Percentiles rank a stretch among this genome's conserved stretches.
phyloP scores from a whole-genome alignment of 2,888 invertebrate species.

The Melanargia galathea region DNA sequence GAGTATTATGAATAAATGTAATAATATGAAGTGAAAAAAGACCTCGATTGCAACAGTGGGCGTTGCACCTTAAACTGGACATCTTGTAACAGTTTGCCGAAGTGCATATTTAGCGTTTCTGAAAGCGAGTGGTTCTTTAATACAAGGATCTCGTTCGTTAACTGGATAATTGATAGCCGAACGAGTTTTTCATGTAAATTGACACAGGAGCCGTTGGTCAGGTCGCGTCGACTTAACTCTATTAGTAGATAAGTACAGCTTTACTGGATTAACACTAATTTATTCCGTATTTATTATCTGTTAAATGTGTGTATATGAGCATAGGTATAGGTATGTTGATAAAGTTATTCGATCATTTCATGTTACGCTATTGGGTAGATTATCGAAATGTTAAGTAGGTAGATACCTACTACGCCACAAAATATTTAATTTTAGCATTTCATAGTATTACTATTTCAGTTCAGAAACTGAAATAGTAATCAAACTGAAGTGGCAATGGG shows the following conservation, averaged over 20 bases:
- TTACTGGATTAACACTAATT: constrained; percentile 36
- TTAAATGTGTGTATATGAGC: constrained; percentile 31
- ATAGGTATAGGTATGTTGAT: constrained; percentile 24
- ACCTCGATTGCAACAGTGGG: no score
- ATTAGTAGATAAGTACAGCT: constrained; percentile 32
- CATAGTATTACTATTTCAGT: no score
- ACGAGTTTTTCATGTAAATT: constrained; percentile 35
- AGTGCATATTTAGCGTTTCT: neutral
- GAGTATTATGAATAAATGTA: no score
- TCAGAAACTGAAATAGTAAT: no score
- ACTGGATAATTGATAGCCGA: constrained; percentile 25
- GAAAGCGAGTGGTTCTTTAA: neutral
- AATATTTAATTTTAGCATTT: no score
- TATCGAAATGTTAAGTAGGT: neutral
- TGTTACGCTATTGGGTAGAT: no score
- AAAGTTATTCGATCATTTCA: constrained; percentile 14
- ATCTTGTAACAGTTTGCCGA: neutral
- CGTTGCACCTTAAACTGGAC: no score
- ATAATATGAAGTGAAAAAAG: no score
- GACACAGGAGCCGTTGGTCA: constrained; percentile 31
- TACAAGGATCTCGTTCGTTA: constrained; percentile 9
- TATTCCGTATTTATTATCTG: constrained; percentile 32
- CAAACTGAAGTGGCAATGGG: no score
- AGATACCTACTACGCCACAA: no score
- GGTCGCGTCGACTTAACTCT: constrained; percentile 40